Conservation (phyloP, 2,797 vertebrate genomes). For the Pempheris klunzingeri region DNA sequence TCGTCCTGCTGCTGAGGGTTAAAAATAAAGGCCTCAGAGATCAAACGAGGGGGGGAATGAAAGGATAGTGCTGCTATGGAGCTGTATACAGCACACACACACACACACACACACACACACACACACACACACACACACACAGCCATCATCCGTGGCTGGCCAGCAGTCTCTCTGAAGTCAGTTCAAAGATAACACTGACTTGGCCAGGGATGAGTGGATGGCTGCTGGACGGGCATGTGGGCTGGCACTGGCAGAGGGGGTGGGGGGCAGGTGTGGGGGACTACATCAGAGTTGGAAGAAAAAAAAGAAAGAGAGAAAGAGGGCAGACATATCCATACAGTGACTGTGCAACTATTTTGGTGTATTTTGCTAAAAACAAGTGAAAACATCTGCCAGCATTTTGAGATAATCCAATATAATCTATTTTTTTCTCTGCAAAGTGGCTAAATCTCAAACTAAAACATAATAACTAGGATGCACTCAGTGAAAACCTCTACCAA, state of each 20-base stretch:
- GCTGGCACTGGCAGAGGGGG: slow-evolving; percentile 34
- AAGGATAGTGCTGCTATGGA: slow-evolving; percentile 44
- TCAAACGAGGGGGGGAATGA: slow-evolving; percentile 55
- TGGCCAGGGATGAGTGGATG: slow-evolving; percentile 75
- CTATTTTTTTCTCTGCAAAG: slow-evolving; percentile 33
- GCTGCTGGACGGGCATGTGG: slow-evolving; percentile 71
- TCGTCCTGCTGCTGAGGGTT: slow-evolving; percentile 54
- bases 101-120: slow-evolving; percentile 36
- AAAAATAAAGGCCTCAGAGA: slow-evolving; percentile 62
- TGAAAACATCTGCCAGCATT: slow-evolving; percentile 6
- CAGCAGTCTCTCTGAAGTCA: slow-evolving; percentile 77
- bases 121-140: slow-evolving; percentile 34
- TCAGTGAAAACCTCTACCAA: not conserved
- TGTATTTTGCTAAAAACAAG: slow-evolving; percentile 7
- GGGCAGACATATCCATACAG: not conserved
- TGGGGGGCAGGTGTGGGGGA: not conserved
- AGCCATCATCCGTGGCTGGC: slow-evolving; percentile 47
- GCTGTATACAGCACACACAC: slow-evolving; percentile 46
- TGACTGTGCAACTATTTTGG: not conserved
- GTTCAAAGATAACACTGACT: slow-evolving; percentile 82
- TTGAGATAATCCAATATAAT: slow-evolving; percentile 40
- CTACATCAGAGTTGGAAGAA: not conserved
- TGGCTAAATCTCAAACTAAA: slow-evolving; percentile 24
- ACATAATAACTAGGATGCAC: not conserved
- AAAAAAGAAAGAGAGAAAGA: not conserved